Conservation (phyloP, 1,140 invertebrate genomes). For the Patella vulgata region DNA sequence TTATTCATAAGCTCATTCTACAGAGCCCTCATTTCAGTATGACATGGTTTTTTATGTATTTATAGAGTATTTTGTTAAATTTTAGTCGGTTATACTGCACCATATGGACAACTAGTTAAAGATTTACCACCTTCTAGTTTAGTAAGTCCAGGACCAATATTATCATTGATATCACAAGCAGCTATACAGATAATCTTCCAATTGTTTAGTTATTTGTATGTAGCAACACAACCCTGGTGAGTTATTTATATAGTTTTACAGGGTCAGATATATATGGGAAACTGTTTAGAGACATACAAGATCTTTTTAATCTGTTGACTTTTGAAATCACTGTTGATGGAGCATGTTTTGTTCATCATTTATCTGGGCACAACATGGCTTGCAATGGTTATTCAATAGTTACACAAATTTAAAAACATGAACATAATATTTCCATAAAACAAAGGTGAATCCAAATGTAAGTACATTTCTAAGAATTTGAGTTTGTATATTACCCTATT, state of each 20-base stretch:
- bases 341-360: too few relatives aligned
- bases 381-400: too few relatives aligned
- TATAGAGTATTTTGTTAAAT: too few relatives aligned
- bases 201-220: slow-evolving; percentile 72
- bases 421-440: too few relatives aligned
- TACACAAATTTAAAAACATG: too few relatives aligned
- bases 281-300: not conserved
- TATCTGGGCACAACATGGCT: too few relatives aligned
- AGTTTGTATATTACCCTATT: too few relatives aligned
- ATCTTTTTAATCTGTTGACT: not conserved
- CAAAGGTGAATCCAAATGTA: too few relatives aligned
- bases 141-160: slow-evolving; percentile 67
- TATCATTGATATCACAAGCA: slow-evolving; percentile 76
- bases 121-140: slow-evolving; percentile 75
- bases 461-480: too few relatives aligned
- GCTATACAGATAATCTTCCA: slow-evolving; percentile 76
- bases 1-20: too few relatives aligned
- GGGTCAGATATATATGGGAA: not conserved
- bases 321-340: not conserved
- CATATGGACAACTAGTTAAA: slow-evolving; percentile 75
- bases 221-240: slow-evolving; percentile 79
- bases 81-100: slow-evolving; percentile 70
- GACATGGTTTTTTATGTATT: slow-evolving; percentile 7
- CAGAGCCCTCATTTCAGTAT: too few relatives aligned
- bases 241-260: slow-evolving; percentile 5